Evolutionary conservation across 2,888 invertebrate genomes (phyloP), one percentile per base, ranked within the genome.

Genomic region (Temnothorax unifasciatus): DNA sequence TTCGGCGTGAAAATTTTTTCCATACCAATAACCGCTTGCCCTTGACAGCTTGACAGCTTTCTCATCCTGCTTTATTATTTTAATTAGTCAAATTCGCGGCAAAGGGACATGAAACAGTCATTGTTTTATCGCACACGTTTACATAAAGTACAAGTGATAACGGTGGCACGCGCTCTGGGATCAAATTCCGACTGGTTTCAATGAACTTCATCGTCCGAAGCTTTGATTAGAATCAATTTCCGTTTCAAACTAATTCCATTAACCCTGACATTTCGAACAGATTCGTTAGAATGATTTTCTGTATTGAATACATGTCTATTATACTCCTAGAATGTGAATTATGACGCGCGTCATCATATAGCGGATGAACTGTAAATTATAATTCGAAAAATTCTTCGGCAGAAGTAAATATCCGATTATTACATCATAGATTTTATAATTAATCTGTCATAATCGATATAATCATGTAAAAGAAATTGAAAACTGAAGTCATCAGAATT

Each of bases 1-100:
- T 79, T 71, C 13, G 21, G 79, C 38, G 79, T 34, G 73, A 59
- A 73, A 50, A 73, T 81, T 73, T 61, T 73, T 73, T 54, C 21
- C 79, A 47, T 71, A 47, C 73, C 47, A 38, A 34, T 57, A 71
- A 25, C 73, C 71, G 59, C 59, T 38, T 73, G 79, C 79, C 59
- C 79, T 81, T 81, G 54, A 13, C 54, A 52, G 18, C 18, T 54
- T 34, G 54, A 13, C 54, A 54, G 18, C 18, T 57, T 34, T 59
- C 73, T 71, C 41, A 25, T 21, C 18, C 44, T 38, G 13, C 47
- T 41, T 54, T 11, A 18, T 18, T 47, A 47, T 41, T 38, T 73
- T 81, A 50, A 81, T 61, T 73, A 73, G 34, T 73, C 38, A 59
- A 81, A 81, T 79, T 79, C 47, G 38, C 38, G 41, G 38, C 18